Evolutionary conservation across 2,113 vertebrate genomes (phyloP).

Genomic region (Centrocercus urophasianus): DNA sequence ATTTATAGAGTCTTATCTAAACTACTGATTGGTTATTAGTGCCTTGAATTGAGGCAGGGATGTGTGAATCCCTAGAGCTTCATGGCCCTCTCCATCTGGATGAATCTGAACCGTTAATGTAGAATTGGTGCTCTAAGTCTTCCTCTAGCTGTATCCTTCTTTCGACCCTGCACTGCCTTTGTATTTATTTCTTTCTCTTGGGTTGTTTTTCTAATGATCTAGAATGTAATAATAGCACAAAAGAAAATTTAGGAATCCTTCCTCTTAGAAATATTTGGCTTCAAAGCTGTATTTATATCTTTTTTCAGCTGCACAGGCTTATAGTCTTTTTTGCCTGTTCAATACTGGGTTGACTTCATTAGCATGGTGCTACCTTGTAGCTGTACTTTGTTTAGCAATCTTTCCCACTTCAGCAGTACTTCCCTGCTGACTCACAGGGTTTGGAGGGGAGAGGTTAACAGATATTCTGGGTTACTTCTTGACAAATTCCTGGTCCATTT

Average conservation of each 20-base stretch:
- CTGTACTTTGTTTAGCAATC: neutral
- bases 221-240: neutral
- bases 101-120: slow-evolving; percentile 51
- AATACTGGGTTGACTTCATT: slow-evolving; percentile 36
- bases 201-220: neutral
- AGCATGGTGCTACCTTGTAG: neutral
- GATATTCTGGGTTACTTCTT: slow-evolving; percentile 59
- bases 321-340: neutral
- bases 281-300: neutral
- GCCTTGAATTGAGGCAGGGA: slow-evolving; percentile 65
- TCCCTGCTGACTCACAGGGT: slow-evolving; percentile 49
- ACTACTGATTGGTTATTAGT: slow-evolving; percentile 74
- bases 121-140: neutral
- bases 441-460: neutral
- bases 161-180: neutral
- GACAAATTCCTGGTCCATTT: slow-evolving; percentile 43
- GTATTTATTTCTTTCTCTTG: neutral
- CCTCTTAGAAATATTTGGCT: neutral
- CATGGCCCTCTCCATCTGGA: slow-evolving; percentile 28
- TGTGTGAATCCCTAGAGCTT: slow-evolving; percentile 71
- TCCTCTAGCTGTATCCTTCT: neutral
- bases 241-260: neutral
- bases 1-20: slow-evolving; percentile 79
- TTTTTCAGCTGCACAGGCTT: neutral
- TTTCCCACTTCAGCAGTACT: slow-evolving; percentile 36